Percentiles rank a stretch among this genome's conserved stretches.
Conservation (phyloP, 1,140 invertebrate genomes). For the Chironomus tepperi region DNA sequence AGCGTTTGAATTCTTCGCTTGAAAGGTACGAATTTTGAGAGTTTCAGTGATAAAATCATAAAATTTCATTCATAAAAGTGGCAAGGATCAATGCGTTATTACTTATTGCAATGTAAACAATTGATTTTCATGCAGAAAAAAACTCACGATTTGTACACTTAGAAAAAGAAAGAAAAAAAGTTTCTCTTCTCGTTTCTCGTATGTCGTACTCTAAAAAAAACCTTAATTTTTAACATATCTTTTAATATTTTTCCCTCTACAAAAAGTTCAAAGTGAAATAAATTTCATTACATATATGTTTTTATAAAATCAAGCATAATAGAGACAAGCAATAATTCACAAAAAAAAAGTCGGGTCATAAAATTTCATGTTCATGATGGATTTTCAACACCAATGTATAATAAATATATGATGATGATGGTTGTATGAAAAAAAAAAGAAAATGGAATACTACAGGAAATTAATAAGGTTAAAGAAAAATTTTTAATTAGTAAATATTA, state of each 20-base stretch:
- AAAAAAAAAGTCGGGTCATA: conserved; percentile 6
- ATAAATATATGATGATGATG: conserved; percentile 20
- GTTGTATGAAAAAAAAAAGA: conserved; percentile 21
- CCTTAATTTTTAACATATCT: too few relatives aligned
- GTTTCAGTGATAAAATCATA: neutral
- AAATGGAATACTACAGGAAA: conserved; percentile 24
- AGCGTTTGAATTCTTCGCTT: conserved; percentile 4
- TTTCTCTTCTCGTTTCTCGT: neutral
- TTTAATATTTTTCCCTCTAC: too few relatives aligned
- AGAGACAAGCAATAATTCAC: neutral
- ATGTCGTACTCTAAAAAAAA: neutral
- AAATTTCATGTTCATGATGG: conserved; percentile 24
- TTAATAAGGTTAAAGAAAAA: neutral
- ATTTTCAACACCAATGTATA: conserved; percentile 20
- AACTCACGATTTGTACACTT: conserved; percentile 15
- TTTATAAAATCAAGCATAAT: neutral
- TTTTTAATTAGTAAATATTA: neutral
- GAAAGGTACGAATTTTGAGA: conserved; percentile 4
- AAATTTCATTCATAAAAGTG: neutral
- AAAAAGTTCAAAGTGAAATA: too few relatives aligned
- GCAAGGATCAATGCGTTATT: conserved; percentile 20
- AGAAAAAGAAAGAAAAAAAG: conserved; percentile 19
- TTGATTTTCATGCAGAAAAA: conserved; percentile 11
- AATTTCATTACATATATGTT: neutral
- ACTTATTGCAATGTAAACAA: conserved; percentile 13